Conservation (phyloP, 2,113 vertebrate species). For the Lepus europaeus region DNA sequence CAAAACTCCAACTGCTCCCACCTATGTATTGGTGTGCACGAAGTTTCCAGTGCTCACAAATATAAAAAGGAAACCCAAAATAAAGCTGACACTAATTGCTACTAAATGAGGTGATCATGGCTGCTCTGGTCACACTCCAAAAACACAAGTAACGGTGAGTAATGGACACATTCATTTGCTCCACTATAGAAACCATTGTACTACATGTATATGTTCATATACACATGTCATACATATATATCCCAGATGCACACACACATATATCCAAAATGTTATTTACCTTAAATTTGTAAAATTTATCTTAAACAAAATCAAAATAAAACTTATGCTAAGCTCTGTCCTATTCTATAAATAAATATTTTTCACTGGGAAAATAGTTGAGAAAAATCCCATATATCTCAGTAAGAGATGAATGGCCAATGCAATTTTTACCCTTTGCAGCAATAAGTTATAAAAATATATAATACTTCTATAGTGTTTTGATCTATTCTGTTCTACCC, state of each 20-base stretch:
- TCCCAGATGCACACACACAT: too few species aligned
- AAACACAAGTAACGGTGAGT: not conserved
- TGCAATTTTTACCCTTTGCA: slow-evolving; percentile 5
- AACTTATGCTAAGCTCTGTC: not conserved
- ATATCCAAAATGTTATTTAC: not conserved
- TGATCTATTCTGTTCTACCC: not conserved
- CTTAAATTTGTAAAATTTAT: not conserved
- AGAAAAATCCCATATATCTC: not conserved
- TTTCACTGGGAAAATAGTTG: not conserved
- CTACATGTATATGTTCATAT: not conserved
- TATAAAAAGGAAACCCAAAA: slow-evolving; percentile 10
- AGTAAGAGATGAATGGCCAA: not conserved
- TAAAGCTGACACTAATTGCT: not conserved
- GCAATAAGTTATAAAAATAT: slow-evolving; percentile 41
- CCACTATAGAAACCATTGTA: not conserved
- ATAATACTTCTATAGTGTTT: not conserved
- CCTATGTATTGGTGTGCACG: not conserved
- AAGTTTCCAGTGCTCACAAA: not conserved
- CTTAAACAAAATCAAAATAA: not conserved
- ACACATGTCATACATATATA: too few species aligned
- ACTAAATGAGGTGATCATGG: not conserved
- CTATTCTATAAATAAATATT: slow-evolving; percentile 11
- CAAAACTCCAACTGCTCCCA: not conserved
- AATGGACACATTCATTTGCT: not conserved
- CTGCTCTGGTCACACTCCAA: not conserved